Evolutionary conservation across 2,113 vertebrate genomes (phyloP), one percentile per base, ranked within the genome.

Genomic region (Barnardius zonarius): DNA sequence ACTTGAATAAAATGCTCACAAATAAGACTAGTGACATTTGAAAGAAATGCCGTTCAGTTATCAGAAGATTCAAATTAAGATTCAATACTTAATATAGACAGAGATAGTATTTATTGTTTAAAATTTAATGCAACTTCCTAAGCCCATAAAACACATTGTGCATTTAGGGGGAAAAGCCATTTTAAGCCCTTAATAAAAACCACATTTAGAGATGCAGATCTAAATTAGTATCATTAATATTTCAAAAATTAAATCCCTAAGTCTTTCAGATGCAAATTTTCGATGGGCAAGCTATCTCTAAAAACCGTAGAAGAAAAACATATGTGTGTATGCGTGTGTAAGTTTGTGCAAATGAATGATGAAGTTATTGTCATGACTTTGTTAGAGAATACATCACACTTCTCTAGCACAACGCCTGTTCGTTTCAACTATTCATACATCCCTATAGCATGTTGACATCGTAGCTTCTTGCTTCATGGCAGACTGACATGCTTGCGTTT

Each of bases 91-190:
- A 96, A 91, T 83, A 91, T 4, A 75, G 39, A 79, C 82, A 92
- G 57, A 59, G 55, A 15, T 9, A 86, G 74, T 89, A 96, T 96
- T 82, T 97, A 93, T 93, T 93, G 89, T 90, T 96, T 88, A 85
- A 90, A 95, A 95, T 93, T 91, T 92, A 93, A 81, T 3, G 3
- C 28, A 78, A 83, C 57, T 92, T 86, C 59, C 41, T 82, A 41
- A 93, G 62, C 28, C 62, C 51, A 81, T 96, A 88, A 95, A 96
- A 95, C 15, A 64, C 8, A 67, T 80, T 93, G 86, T 96, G 73
- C 62, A 63, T 64, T 93, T 49, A 85, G 39, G 37, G 10, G 11
- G 0, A 68, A 93, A 93, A 83, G 23, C 10, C 61, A 92, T 95
- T 96, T 96, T 78, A 96, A 95, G 19, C n/a, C 94, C 77, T 90